Evolutionary conservation across 2,113 vertebrate genomes (phyloP).

Genomic region (Amphilophus citrinellus): DNA sequence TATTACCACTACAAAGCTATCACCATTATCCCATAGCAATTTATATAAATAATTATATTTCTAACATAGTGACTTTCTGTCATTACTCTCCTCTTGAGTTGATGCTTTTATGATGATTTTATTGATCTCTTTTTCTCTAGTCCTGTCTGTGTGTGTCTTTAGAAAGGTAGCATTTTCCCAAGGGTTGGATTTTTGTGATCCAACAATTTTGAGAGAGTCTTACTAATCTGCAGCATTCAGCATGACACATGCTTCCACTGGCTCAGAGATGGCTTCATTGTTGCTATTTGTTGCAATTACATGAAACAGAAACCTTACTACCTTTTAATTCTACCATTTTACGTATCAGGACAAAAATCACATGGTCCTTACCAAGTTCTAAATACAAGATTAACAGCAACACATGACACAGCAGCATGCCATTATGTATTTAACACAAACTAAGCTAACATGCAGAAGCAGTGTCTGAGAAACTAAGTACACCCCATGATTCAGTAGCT

Average conservation of each 20-base stretch:
- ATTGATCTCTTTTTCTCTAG: constrained; percentile 24
- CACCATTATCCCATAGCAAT: constrained; percentile 59
- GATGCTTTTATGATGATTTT: constrained; percentile 44
- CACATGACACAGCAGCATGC: too few species aligned
- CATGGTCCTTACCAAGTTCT: too few species aligned
- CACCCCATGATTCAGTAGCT: too few species aligned
- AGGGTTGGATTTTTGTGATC: constrained; percentile 48
- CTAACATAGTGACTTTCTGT: constrained; percentile 64
- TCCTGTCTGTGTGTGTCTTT: constrained; percentile 43
- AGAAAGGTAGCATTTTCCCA: constrained; percentile 35
- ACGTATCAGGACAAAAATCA: too few species aligned
- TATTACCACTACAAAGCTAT: constrained; percentile 69
- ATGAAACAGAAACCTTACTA: too few species aligned
- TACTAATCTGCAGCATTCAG: constrained; percentile 27
- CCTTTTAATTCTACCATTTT: too few species aligned
- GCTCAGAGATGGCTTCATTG: constrained; percentile 30
- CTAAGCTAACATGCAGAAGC: too few species aligned
- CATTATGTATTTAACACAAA: too few species aligned
- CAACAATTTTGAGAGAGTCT: constrained; percentile 29
- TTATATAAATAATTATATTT: constrained; percentile 65
- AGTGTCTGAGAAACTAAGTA: too few species aligned
- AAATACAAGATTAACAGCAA: too few species aligned
- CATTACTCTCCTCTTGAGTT: constrained; percentile 51
- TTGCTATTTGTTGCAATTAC: constrained; percentile 22
- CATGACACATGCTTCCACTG: constrained; percentile 51